Conservation (phyloP, 2,113 vertebrate species). For the Jaculus jaculus region DNA sequence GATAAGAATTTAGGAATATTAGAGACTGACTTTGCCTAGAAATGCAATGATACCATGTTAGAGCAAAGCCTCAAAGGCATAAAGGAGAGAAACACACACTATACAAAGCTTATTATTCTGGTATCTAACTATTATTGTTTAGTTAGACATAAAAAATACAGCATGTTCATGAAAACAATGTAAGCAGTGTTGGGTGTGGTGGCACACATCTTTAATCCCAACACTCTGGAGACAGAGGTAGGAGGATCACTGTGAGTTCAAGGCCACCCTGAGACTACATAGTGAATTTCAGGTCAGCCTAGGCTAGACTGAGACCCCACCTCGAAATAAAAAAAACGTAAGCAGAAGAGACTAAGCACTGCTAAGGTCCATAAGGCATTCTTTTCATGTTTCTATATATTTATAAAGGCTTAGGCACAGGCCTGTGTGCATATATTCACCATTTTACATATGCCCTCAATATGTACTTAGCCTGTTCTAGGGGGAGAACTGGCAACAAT, state of each 20-base stretch:
- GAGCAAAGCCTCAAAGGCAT: background rate
- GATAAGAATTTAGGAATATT: background rate
- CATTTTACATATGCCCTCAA: background rate
- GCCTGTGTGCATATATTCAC: background rate
- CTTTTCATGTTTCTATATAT: background rate
- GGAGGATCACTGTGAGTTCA: no score
- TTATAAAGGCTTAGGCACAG: background rate
- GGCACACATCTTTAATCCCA: no score
- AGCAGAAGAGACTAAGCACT: background rate
- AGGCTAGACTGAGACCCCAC: no score
- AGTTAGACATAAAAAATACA: constrained; percentile 1
- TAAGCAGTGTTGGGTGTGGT: no score
- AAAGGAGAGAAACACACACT: background rate
- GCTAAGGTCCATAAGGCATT: background rate
- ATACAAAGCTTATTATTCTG: background rate
- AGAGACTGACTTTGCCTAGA: background rate
- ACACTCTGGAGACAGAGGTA: no score
- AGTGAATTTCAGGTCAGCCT: no score
- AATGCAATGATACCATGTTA: background rate
- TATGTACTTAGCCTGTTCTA: background rate
- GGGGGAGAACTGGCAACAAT: background rate
- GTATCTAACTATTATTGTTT: background rate
- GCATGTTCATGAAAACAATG: background rate
- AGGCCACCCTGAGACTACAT: no score
- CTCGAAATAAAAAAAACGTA: background rate